Base-by-base conservation (phyloP, 2,113 vertebrate genomes). In the Pholis gunnellus region DNA sequence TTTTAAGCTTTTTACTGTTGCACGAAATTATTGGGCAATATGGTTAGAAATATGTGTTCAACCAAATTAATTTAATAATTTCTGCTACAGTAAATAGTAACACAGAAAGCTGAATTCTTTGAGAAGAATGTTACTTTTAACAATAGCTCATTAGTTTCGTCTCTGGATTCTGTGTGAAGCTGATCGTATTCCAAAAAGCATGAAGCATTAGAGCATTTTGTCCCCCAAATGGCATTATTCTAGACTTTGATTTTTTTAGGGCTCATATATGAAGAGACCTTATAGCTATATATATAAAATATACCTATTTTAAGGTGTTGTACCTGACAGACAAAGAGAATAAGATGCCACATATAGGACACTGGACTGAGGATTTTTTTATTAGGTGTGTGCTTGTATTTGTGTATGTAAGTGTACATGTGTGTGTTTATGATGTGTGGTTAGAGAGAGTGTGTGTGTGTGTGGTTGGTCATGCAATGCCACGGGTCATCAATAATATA, bases 401-500 rank as follows among this genome's bases (percentile, higher is more conserved):
- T 70, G 40, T 68, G 5, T 36, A 40, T 60, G 18, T 57, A 6
- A 4, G 25, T 75, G 9, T 70, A 59, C 64, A 29, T 79, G 50
- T 54, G 40, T 48, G 31, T 48, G 40, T 78, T 17, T 72, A 25
- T 81, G 66, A 25, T 59, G 20, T 68, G 31, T 31, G 31, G 31
- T 31, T 31, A 31, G 31, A 31, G 31, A 31, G 31, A 31, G 65
- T 48, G 54, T 42, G 81, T 79, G n/a, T 60, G 72, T 63, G 46
- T 27, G 48, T 20, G 52, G 29, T 18, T 74, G 86, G 82, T 82
- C 83, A 90, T 90, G 83, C 85, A 84, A 87, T 66, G 74, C 78
- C 78, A 87, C 1, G 46, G 42, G 64, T 88, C 83, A 94, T 94
- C 73, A 92, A 92, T 93, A 88, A 92, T 90, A 81, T 81, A 93